Base-by-base conservation (phyloP, 2,113 vertebrate species). In the Dicaeum eximium region DNA sequence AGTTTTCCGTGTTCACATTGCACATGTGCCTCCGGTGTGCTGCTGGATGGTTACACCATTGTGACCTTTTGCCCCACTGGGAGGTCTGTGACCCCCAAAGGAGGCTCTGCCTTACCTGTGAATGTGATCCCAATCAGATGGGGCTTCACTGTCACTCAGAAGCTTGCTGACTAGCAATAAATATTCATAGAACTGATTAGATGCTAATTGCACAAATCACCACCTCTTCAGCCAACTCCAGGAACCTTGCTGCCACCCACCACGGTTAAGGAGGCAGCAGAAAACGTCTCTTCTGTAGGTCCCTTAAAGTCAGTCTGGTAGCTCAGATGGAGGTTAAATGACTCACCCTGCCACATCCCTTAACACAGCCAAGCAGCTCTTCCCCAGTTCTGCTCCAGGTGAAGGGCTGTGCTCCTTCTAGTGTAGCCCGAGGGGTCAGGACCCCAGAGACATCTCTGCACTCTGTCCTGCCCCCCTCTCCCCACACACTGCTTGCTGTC, bases 111-210 rank as follows among this genome's bases (percentile, higher is more conserved):
- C 72, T 88, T 89, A 92, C 47, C 69, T 80, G 62, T 74, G 84
- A 92, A 77, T 86, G 84, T 86, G 79, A 81, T 88, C 67, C 78
- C 84, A 94, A 83, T 88, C 91, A 80, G 48, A 90, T 53, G 31
- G 21, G 74, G 11, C 48, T 86, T 71, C 62, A 58, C 74, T 93
- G 88, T 93, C 90, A 94, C 60, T 92, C 93, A 92, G 71, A 66
- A 80, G 80, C 64, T 95, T 85, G 78, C 80, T 91, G 94, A 94
- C 94, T 94, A 89, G 62, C 71, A 86, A 96, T 96, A 96, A 96
- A 96, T 97, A 97, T 97, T 97, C 96, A 97, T 96, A 93, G 92
- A 90, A 86, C 54, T 96, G 95, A 96, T 97, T 96, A 96, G 96
- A 90, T 84, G 84, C 93, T 94, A 96, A 97, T 96, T 96, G 62